Evolutionary conservation across 2,113 vertebrate species (phyloP).

Genomic region (Micromys minutus): DNA sequence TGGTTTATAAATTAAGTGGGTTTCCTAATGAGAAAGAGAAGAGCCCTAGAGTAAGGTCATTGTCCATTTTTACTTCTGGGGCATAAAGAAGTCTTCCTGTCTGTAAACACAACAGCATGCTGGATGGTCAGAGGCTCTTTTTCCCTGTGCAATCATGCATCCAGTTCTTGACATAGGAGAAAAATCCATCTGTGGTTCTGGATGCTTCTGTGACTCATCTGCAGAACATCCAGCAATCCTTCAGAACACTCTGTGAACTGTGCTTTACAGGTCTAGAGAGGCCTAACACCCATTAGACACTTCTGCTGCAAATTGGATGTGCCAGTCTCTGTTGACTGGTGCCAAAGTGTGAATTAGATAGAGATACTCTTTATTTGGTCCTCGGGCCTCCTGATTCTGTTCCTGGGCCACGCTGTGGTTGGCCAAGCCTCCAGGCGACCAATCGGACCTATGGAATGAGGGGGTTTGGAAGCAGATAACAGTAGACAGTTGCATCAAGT

Average conservation of each 20-base stretch:
- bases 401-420: constrained; percentile 63
- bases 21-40: background rate
- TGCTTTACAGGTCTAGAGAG: constrained; percentile 59
- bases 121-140: background rate
- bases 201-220: constrained; percentile 83
- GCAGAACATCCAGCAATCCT: constrained; percentile 76
- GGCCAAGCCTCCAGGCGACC: constrained; percentile 60
- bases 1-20: background rate
- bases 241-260: constrained; percentile 31
- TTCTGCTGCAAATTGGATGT: constrained; percentile 83
- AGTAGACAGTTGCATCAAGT: background rate
- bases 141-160: background rate
- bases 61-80: constrained; percentile 28
- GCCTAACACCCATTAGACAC: constrained; percentile 82
- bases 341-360: constrained; percentile 85
- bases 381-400: constrained; percentile 72
- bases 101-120: background rate
- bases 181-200: constrained; percentile 65
- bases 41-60: background rate
- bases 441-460: background rate
- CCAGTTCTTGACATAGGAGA: constrained; percentile 67
- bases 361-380: constrained; percentile 62
- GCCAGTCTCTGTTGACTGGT: constrained; percentile 75
- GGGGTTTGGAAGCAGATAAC: background rate
- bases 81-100: background rate